These are phyloP conservation scores for Clarias pachynema DNA, from an alignment of 2,797 vertebrate genomes.

Conservation along the genomic window DNA sequence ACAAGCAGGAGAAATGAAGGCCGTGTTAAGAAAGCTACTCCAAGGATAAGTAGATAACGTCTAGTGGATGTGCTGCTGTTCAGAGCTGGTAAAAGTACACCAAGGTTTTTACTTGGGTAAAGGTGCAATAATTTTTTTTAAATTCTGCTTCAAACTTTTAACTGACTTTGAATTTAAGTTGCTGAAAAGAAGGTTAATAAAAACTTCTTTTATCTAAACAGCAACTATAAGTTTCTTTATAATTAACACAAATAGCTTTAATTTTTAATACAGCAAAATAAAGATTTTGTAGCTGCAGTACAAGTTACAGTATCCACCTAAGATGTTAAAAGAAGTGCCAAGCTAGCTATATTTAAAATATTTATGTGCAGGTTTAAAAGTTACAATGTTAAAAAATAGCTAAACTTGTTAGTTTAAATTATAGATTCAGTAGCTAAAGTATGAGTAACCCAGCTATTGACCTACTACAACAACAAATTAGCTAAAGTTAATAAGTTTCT, in stretches of 20 bases:
- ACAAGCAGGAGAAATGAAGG: constrained; percentile 31
- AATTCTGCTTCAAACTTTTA: neutral
- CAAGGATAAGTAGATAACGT: constrained; percentile 18
- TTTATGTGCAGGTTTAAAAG: no score
- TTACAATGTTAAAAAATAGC: no score
- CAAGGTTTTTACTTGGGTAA: neutral
- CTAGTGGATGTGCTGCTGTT: neutral
- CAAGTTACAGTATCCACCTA: neutral
- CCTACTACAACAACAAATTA: no score
- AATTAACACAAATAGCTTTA: neutral
- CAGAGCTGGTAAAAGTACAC: constrained; percentile 6
- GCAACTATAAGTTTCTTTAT: neutral
- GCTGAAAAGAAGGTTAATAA: neutral
- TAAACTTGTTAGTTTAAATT: no score
- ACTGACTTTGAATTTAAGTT: neutral
- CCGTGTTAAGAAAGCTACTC: constrained; percentile 22
- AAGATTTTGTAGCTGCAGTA: neutral
- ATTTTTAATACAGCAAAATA: no score
- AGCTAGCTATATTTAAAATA: neutral
- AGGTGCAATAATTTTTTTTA: neutral
- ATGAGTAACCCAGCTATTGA: no score
- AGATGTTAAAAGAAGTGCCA: neutral
- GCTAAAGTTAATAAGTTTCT: no score
- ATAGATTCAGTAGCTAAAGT: no score
- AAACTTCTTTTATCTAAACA: neutral